These are phyloP conservation scores for Acropternis orthonyx DNA, from an alignment of 2,797 vertebrate genomes.

Conservation along the genomic window DNA sequence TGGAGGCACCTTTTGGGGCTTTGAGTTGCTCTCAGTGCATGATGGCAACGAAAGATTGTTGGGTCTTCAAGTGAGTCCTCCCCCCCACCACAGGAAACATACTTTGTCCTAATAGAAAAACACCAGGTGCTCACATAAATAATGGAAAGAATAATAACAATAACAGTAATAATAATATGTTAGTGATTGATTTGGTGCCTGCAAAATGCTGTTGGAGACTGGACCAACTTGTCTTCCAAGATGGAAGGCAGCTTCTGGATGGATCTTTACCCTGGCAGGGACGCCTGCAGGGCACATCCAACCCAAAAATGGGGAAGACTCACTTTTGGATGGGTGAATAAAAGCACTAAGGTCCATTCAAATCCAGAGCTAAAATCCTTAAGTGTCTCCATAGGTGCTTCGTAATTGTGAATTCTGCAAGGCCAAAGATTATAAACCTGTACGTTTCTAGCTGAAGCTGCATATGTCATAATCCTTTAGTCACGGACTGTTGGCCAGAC, in stretches of 20 bases:
- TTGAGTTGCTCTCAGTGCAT: neutral
- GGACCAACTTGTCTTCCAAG: neutral
- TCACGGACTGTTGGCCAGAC: neutral
- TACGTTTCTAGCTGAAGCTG: neutral
- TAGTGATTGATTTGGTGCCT: rapidly evolving
- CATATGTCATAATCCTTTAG: neutral
- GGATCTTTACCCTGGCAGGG: neutral
- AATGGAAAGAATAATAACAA: neutral
- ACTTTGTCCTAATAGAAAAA: neutral
- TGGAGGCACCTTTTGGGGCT: neutral
- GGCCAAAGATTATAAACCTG: neutral
- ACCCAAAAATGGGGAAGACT: neutral
- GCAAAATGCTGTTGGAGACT: neutral
- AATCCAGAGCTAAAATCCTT: neutral
- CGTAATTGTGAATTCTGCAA: neutral
- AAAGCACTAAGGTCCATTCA: neutral
- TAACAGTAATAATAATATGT: too few relatives aligned
- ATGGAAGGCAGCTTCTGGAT: neutral
- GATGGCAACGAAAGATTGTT: neutral
- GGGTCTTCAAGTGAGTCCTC: neutral
- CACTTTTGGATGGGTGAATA: neutral
- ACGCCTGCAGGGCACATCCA: neutral
- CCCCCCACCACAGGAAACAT: neutral
- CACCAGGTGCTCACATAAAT: neutral
- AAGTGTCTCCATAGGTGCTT: neutral